These are phyloP conservation scores for Sesamia nonagrioides DNA, from an alignment of 1,140 invertebrate genomes.

Conservation along the genomic window DNA sequence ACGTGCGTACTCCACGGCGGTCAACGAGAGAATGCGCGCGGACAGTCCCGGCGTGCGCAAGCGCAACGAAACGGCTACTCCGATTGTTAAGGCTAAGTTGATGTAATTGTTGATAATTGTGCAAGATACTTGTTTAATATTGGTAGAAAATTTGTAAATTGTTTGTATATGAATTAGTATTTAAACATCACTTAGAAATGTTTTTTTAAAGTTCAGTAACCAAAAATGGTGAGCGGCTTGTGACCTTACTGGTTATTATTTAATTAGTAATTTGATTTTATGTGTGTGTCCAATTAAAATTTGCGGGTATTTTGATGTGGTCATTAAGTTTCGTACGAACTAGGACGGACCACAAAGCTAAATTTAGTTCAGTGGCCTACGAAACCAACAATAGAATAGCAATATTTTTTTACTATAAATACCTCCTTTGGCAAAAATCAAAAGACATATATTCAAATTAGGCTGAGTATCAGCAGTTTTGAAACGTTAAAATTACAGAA, in stretches of 20 bases:
- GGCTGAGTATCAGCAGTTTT: too few relatives aligned
- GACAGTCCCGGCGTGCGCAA: slow-evolving; percentile 40
- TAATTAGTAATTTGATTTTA: neutral
- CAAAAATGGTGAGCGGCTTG: neutral
- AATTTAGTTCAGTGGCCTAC: too few relatives aligned
- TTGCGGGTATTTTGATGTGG: neutral
- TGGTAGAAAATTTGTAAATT: slow-evolving; percentile 4
- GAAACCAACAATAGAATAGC: too few relatives aligned
- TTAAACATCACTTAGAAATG: neutral
- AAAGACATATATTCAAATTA: too few relatives aligned
- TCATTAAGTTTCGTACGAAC: too few relatives aligned
- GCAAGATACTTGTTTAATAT: slow-evolving; percentile 20
- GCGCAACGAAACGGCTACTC: slow-evolving; percentile 31
- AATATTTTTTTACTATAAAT: too few relatives aligned
- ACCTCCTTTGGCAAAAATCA: too few relatives aligned
- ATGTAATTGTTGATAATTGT: slow-evolving; percentile 33
- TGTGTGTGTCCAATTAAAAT: neutral
- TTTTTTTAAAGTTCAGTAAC: neutral
- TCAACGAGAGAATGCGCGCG: slow-evolving; percentile 63
- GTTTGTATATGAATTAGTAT: slow-evolving; percentile 8
- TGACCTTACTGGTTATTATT: neutral
- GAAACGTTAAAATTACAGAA: too few relatives aligned
- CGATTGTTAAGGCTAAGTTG: slow-evolving; percentile 41
- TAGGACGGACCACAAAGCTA: too few relatives aligned
- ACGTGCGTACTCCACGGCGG: slow-evolving; percentile 55